phyloP scores from a whole-genome alignment of 2,888 invertebrate species.

The Sinelater perroti region DNA sequence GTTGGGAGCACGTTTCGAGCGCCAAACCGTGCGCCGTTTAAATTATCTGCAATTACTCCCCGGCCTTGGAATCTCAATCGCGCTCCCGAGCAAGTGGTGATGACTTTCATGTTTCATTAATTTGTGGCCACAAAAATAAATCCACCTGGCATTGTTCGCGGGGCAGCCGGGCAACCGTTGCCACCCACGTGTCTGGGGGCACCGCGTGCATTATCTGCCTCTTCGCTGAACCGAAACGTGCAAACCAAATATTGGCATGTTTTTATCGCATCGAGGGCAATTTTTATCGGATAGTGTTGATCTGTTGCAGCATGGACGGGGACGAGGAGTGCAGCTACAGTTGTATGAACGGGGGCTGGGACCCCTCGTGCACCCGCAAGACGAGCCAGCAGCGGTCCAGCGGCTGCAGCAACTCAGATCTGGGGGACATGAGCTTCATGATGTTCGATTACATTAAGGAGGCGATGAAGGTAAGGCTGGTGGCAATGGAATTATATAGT shows the following conservation, averaged over 20 bases:
- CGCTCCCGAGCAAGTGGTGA: too few relatives aligned
- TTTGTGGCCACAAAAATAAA: too few relatives aligned
- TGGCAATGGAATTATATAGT: too few relatives aligned
- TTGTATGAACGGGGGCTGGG: conserved; percentile 26
- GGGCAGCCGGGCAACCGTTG: too few relatives aligned
- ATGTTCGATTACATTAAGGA: conserved; percentile 87
- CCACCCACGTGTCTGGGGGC: too few relatives aligned
- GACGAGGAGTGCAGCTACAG: conserved; percentile 50
- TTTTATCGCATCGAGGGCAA: background rate
- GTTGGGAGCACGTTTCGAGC: too few relatives aligned
- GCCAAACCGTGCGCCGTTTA: too few relatives aligned
- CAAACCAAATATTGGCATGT: background rate
- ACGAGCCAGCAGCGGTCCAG: conserved; percentile 43
- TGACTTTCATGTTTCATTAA: too few relatives aligned
- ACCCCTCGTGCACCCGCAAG: conserved; percentile 34
- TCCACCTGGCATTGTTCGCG: too few relatives aligned
- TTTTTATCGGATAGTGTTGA: conserved; percentile 3
- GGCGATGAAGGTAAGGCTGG: conserved; percentile 76
- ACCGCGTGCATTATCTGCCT: too few relatives aligned
- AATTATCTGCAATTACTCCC: too few relatives aligned
- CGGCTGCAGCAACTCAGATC: conserved; percentile 60
- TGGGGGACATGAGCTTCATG: conserved; percentile 84
- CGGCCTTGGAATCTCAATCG: too few relatives aligned
- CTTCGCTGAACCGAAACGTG: background rate
- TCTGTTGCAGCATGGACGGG: conserved; percentile 51